Evolutionary conservation across 2,888 invertebrate genomes (phyloP).

Genomic region (Hypselothyrea guttata): DNA sequence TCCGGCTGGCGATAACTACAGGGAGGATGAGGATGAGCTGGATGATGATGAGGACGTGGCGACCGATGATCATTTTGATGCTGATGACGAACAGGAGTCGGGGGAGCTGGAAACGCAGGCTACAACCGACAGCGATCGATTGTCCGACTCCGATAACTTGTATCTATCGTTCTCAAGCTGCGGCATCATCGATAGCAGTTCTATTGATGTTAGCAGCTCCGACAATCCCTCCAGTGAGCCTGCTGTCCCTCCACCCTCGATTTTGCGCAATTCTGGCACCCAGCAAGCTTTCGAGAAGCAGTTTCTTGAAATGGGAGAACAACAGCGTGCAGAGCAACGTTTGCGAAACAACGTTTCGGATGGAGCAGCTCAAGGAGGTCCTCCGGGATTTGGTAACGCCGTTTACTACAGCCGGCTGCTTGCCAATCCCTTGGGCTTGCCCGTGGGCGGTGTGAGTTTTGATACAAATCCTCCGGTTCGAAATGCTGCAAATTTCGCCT

Average conservation of each 20-base stretch:
- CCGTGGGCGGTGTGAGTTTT: slow-evolving; percentile 52
- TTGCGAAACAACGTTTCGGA: neutral
- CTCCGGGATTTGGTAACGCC: slow-evolving; percentile 44
- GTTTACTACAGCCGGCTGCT: slow-evolving; percentile 41
- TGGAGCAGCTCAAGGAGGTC: slow-evolving; percentile 6
- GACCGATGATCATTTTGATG: neutral
- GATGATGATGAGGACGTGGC: slow-evolving; percentile 10
- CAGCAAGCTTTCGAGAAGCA: slow-evolving; percentile 31
- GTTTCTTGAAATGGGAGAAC: slow-evolving; percentile 42
- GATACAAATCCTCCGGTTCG: slow-evolving; percentile 26
- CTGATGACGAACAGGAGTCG: neutral
- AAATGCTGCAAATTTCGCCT: too few relatives aligned
- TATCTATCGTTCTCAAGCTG: neutral
- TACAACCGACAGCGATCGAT: slow-evolving; percentile 1
- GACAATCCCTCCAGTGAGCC: neutral
- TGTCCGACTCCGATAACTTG: too few relatives aligned
- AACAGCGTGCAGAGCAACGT: slow-evolving; percentile 24
- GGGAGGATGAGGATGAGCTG: slow-evolving; percentile 25
- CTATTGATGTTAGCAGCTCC: neutral
- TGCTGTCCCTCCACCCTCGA: slow-evolving; percentile 18
- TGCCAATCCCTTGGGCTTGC: slow-evolving; percentile 51
- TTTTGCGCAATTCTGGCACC: slow-evolving; percentile 8
- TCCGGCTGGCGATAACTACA: slow-evolving; percentile 37
- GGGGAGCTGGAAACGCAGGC: neutral
- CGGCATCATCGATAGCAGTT: neutral